Percentiles rank a stretch among this genome's conserved stretches.
Evolutionary conservation across 2,113 vertebrate genomes (phyloP).

Genomic region (Ophthalmolycus amberensis): DNA sequence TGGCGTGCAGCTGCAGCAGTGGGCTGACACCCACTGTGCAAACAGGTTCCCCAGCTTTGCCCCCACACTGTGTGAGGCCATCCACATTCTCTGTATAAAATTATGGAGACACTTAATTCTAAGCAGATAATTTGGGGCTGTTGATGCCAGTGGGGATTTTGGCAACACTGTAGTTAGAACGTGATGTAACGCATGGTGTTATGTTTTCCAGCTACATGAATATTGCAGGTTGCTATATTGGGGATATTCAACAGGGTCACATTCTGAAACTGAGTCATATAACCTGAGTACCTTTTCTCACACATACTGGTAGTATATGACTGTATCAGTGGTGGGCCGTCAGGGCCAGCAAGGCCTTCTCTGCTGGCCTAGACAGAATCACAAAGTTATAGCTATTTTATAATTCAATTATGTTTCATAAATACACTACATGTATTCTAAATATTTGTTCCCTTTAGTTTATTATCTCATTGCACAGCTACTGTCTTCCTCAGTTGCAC

Average conservation of each 20-base stretch:
- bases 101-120: slow-evolving; percentile 9
- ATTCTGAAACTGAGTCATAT: neutral
- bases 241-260: neutral
- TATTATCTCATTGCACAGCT: too few species aligned
- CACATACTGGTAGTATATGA: neutral
- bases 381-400: too few species aligned
- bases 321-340: neutral
- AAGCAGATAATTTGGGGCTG: slow-evolving; percentile 14
- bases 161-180: slow-evolving; percentile 9
- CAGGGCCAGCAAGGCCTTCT: too few species aligned
- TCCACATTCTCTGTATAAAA: neutral
- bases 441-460: too few species aligned
- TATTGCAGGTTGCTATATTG: neutral
- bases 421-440: too few species aligned
- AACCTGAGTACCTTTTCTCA: neutral
- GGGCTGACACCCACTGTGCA: neutral
- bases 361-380: too few species aligned
- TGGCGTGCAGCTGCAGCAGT: neutral
- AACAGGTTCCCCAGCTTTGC: neutral
- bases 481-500: too few species aligned
- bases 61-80: neutral
- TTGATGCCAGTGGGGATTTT: slow-evolving; percentile 26
- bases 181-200: slow-evolving; percentile 10
- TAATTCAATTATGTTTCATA: too few species aligned
- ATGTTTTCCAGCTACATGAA: neutral